Base-by-base conservation (phyloP, 2,888 invertebrate genomes). In the Mimachlamys varia region DNA sequence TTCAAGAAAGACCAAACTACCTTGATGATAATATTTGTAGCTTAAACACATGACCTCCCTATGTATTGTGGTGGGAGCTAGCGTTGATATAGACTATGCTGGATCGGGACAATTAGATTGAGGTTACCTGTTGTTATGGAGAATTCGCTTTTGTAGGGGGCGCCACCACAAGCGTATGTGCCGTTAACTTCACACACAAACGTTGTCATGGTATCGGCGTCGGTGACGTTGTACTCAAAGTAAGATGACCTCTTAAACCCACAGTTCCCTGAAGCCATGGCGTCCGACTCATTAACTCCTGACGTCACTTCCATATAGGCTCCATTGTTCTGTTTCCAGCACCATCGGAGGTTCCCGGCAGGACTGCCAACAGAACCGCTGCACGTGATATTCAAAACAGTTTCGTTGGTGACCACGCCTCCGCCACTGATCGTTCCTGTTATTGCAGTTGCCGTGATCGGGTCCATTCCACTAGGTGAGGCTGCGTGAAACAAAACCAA, bases 111-210 rank as follows among this genome's bases (percentile, higher is more conserved):
- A 7, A 58, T n/a, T 53, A n/a, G n/a, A 1, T 53, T 17, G 15
- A 17, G 3, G 7, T 33, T 76, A 76, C 76, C 76, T 76, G 76
- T 76, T 76, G 76, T 76, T 76, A 76, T 76, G 33, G 76, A 76
- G 76, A 76, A 76, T 76, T 76, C 76, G 33, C 76, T 76, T 76
- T 76, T 76, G 76, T 76, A 76, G 76, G 76, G 27, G 76, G 76
- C 76, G 76, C 76, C 33, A 76, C 76, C 76, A 76, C 76, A 76
- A 13, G 76, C 76, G 27, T 76, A 76, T 19, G 76, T 76, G 33
- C 76, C 76, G 76, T 76, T 76, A 27, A 76, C 76, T 76, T 76
- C 76, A 76, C 76, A 76, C 27, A 76, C 22, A 15, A 76, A 76
- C 76, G 12, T 76, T 76, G 76, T 76, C 76, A 76, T 76, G 33